A percentile compares a stretch with the other conserved stretches of the same genome.
These are phyloP conservation scores for Fragum fragum DNA, from an alignment of 2,888 invertebrate genomes.

Conservation along the genomic window DNA sequence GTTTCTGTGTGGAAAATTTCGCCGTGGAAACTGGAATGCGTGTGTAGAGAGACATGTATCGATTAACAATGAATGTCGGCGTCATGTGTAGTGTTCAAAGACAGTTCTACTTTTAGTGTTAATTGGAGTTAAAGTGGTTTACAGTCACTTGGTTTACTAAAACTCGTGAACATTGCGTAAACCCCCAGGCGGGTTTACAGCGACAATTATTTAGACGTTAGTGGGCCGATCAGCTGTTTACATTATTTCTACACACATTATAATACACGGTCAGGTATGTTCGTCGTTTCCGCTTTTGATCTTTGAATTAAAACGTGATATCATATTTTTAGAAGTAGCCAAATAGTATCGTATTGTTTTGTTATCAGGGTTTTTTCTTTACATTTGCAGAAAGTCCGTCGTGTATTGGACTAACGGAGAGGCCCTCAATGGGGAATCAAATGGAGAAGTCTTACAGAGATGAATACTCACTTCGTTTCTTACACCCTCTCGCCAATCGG, in stretches of 20 bases:
- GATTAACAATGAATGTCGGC: slow-evolving; percentile 11
- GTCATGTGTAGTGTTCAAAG: slow-evolving; percentile 4
- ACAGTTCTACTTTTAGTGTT: background rate
- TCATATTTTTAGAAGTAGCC: no score
- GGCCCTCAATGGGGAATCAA: slow-evolving; percentile 33
- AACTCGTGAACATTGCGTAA: background rate
- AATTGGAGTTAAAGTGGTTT: background rate
- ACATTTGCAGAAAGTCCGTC: background rate
- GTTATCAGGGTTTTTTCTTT: no score
- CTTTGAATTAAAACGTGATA: no score
- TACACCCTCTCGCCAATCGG: slow-evolving; percentile 70
- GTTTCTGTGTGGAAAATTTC: slow-evolving; percentile 30
- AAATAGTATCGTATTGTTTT: no score
- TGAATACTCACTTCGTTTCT: slow-evolving; percentile 73
- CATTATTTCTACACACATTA: background rate
- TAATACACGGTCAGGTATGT: slow-evolving; percentile 5
- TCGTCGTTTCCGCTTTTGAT: no score
- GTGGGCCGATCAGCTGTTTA: slow-evolving; percentile 30
- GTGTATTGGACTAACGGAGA: slow-evolving; percentile 26
- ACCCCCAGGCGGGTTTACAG: slow-evolving; percentile 18
- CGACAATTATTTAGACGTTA: background rate
- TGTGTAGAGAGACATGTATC: slow-evolving; percentile 10
- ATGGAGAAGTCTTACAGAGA: slow-evolving; percentile 63
- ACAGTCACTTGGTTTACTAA: no score
- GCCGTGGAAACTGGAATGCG: background rate